A percentile compares a stretch with the other conserved stretches of the same genome.
phyloP scores from a whole-genome alignment of 1,140 invertebrate species.

The Aphelenchoides fujianensis region DNA sequence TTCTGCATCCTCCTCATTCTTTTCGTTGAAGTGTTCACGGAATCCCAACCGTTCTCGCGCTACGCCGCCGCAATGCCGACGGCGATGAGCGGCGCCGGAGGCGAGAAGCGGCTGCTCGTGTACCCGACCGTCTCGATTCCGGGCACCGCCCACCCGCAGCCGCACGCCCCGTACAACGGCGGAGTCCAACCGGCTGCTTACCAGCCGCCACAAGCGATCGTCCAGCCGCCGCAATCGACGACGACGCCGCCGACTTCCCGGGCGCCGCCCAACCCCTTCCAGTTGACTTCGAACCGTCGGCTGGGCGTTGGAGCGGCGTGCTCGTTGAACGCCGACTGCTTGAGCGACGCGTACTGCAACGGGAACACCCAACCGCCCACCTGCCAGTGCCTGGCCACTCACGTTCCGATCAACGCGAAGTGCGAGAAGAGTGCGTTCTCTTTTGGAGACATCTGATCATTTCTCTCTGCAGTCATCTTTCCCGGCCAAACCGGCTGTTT shows the following conservation, averaged over 20 bases:
- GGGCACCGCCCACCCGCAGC: neutral
- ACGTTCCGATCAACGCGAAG: conserved; percentile 55
- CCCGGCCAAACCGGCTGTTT: conserved; percentile 58
- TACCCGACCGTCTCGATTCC: neutral
- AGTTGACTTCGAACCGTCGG: conserved; percentile 37
- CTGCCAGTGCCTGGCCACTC: conserved; percentile 61
- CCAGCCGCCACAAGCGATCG: neutral
- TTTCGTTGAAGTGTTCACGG: conserved; percentile 16
- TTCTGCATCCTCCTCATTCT: neutral
- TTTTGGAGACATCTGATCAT: neutral
- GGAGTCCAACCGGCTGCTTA: neutral
- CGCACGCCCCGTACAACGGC: neutral
- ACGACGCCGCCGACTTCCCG: neutral
- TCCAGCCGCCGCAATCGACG: neutral
- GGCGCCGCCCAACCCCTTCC: conserved; percentile 5
- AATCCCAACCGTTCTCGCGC: conserved; percentile 6
- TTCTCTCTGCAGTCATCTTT: conserved; percentile 56
- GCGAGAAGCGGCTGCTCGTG: neutral
- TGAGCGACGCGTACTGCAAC: conserved; percentile 60
- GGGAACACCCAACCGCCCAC: conserved; percentile 60
- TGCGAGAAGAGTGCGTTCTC: conserved; percentile 56
- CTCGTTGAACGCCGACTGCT: conserved; percentile 59
- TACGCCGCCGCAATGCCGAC: neutral
- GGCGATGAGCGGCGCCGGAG: neutral
- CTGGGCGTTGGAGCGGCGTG: conserved; percentile 53